phyloP scores from a whole-genome alignment of 2,888 invertebrate genomes.

The Folsomia candida region DNA sequence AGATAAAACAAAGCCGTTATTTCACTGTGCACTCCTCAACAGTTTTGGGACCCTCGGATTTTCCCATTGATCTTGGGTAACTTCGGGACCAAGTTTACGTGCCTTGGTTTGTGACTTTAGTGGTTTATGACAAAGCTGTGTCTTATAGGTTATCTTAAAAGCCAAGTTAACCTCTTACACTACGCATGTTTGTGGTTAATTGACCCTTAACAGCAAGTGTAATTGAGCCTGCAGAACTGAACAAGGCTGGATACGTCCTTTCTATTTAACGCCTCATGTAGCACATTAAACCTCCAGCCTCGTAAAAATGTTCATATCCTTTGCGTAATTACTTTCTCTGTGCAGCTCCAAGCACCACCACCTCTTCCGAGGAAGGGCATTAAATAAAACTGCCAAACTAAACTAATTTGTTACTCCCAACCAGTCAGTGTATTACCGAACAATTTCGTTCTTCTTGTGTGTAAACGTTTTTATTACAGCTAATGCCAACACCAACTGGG shows the following conservation, averaged over 20 bases:
- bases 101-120: background rate
- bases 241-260: slow-evolving; percentile 23
- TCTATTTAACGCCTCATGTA: slow-evolving; percentile 48
- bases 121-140: background rate
- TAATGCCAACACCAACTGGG: background rate
- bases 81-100: no score
- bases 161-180: background rate
- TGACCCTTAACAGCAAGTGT: slow-evolving; percentile 49
- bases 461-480: slow-evolving; percentile 2
- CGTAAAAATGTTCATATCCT: slow-evolving; percentile 44
- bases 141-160: background rate
- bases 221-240: slow-evolving; percentile 39
- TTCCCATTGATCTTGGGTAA: no score
- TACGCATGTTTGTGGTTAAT: slow-evolving; percentile 44
- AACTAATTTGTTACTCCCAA: background rate
- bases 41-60: no score
- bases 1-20: no score
- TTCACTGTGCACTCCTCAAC: no score
- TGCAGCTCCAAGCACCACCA: background rate
- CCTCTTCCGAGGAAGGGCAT: background rate
- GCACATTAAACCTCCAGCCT: slow-evolving; percentile 44
- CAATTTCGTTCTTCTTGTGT: background rate
- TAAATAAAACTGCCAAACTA: slow-evolving; percentile 4
- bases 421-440: background rate
- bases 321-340: slow-evolving; percentile 45